phyloP scores from a whole-genome alignment of 2,113 vertebrate species.

The Numenius arquata region DNA sequence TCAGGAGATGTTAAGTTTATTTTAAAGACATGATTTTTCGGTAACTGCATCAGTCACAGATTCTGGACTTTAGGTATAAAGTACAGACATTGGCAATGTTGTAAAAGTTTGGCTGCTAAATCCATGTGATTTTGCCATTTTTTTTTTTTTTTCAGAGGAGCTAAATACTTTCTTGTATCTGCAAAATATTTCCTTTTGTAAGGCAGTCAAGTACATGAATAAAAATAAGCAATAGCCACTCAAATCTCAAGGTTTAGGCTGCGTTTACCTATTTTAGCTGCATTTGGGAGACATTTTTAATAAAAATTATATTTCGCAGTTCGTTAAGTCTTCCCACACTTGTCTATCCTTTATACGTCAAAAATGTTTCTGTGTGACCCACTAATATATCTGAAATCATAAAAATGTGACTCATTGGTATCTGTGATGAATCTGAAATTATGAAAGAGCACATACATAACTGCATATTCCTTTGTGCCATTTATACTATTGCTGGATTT shows the following conservation, averaged over 20 bases:
- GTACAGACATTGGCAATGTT: neutral
- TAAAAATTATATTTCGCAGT: neutral
- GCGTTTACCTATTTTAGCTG: neutral
- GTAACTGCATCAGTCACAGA: neutral
- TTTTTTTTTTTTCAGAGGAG: neutral
- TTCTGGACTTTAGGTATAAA: neutral
- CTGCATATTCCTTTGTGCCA: neutral
- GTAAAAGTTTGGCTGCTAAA: neutral
- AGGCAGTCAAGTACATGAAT: neutral
- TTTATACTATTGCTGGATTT: neutral
- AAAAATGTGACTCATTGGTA: neutral
- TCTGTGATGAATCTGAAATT: neutral
- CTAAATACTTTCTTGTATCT: neutral
- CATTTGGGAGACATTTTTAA: neutral
- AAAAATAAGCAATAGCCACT: neutral
- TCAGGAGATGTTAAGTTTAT: neutral
- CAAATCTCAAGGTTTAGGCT: neutral
- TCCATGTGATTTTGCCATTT: neutral
- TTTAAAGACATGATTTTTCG: neutral
- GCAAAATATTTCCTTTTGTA: neutral
- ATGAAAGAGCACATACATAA: neutral
- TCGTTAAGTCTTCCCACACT: neutral
- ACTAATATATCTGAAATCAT: neutral
- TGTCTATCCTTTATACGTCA: neutral
- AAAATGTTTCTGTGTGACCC: neutral